phyloP scores from a whole-genome alignment of 2,888 invertebrate genomes.

The Antheraea yamamai region DNA sequence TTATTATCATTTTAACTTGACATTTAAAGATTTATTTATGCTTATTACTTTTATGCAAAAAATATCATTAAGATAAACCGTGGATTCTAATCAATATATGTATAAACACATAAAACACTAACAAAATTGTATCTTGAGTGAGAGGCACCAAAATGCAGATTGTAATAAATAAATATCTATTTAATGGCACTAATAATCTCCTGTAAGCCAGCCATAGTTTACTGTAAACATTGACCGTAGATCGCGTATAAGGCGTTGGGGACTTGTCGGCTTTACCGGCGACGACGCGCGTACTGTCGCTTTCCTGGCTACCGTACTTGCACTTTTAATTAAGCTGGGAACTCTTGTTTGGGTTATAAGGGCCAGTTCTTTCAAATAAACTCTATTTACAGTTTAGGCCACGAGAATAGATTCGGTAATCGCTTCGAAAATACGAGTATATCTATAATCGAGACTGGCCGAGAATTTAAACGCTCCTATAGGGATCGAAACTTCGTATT shows the following conservation, averaged over 20 bases:
- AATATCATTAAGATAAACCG: too few relatives aligned
- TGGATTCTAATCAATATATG: too few relatives aligned
- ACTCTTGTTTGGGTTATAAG: neutral
- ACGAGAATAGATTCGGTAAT: neutral
- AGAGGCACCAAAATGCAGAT: neutral
- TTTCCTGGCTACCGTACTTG: conserved; percentile 38
- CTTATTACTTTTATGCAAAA: too few relatives aligned
- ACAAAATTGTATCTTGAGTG: too few relatives aligned
- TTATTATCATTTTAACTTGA: too few relatives aligned
- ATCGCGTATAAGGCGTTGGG: conserved; percentile 59
- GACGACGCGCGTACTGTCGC: conserved; percentile 40
- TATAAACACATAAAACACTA: too few relatives aligned
- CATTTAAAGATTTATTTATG: too few relatives aligned
- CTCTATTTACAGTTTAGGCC: neutral
- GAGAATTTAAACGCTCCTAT: neutral
- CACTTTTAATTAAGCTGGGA: conserved; percentile 23
- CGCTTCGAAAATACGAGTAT: too few relatives aligned
- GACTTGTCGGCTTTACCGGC: conserved; percentile 49
- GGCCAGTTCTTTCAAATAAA: neutral
- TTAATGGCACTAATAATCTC: neutral
- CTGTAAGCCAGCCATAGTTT: conserved; percentile 11
- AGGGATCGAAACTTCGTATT: neutral
- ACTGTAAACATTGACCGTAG: conserved; percentile 28
- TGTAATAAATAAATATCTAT: conserved; percentile 4
- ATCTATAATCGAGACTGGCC: neutral